phyloP scores from a whole-genome alignment of 1,140 invertebrate genomes.

The Nylanderia fulva region DNA sequence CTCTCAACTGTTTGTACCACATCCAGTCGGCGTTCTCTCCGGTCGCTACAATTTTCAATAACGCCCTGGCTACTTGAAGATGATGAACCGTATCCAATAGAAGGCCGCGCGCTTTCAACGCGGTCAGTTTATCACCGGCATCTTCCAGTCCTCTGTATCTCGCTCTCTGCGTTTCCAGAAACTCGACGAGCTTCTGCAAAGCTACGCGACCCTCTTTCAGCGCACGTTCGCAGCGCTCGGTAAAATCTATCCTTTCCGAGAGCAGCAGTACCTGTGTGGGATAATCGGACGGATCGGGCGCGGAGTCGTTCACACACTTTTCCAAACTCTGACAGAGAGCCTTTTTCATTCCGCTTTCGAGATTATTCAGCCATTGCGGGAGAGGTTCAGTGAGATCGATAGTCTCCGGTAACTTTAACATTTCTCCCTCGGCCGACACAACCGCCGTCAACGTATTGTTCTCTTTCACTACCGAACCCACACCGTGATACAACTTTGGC shows the following conservation, averaged over 20 bases:
- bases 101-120: conserved; percentile 88
- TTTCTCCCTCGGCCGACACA: conserved; percentile 93
- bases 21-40: conserved; percentile 88
- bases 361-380: conserved; percentile 79
- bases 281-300: conserved; percentile 80
- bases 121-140: conserved; percentile 84
- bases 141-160: conserved; percentile 81
- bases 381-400: conserved; percentile 87
- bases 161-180: conserved; percentile 80
- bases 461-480: conserved; percentile 91
- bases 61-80: conserved; percentile 92
- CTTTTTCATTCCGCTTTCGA: conserved; percentile 80
- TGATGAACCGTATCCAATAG: conserved; percentile 98
- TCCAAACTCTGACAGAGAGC: conserved; percentile 78
- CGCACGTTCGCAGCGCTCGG: conserved; percentile 81
- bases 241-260: conserved; percentile 81
- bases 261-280: conserved; percentile 82
- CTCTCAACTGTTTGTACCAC: conserved; percentile 97
- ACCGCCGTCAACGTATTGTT: conserved; percentile 89
- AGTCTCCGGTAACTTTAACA: conserved; percentile 91
- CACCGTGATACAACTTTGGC: conserved; percentile 98
- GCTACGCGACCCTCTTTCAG: conserved; percentile 75
- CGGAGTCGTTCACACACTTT: conserved; percentile 79
- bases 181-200: conserved; percentile 81
- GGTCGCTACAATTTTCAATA: conserved; percentile 87